Evolutionary conservation across 2,797 vertebrate species (phyloP).

Genomic region (Balearica regulorum): DNA sequence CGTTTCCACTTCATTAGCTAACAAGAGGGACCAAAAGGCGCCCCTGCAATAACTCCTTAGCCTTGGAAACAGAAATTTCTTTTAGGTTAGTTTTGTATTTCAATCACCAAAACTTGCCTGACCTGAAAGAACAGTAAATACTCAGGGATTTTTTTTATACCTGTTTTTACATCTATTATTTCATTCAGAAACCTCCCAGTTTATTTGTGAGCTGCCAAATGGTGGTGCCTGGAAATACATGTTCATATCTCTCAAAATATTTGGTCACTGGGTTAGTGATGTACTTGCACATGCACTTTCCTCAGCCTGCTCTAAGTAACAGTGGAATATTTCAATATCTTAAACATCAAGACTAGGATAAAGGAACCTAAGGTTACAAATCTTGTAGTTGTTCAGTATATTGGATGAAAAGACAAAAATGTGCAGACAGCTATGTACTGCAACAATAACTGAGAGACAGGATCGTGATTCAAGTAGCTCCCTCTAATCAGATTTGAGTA

Average conservation of each 20-base stretch:
- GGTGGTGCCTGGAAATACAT: background rate
- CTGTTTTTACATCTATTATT: background rate
- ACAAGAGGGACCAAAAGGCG: background rate
- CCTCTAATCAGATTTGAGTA: background rate
- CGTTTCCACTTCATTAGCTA: background rate
- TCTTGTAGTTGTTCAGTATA: background rate
- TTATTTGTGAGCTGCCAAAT: background rate
- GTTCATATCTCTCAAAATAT: background rate
- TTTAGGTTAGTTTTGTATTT: background rate
- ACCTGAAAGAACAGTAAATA: background rate
- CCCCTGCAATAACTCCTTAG: background rate
- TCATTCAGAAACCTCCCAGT: background rate
- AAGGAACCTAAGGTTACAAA: background rate
- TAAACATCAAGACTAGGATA: background rate
- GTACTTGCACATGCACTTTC: background rate
- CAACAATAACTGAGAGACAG: background rate
- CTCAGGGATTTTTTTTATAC: background rate
- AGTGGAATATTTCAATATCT: background rate
- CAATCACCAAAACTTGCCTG: background rate
- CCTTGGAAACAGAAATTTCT: background rate
- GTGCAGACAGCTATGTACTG: background rate
- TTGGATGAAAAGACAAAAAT: background rate
- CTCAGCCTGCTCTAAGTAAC: background rate
- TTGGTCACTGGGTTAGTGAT: background rate
- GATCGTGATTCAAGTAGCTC: background rate